Percentiles rank a stretch among this genome's conserved stretches.
These are phyloP conservation scores for Drosophila meridionalis DNA, from an alignment of 2,888 invertebrate genomes.

Conservation along the genomic window DNA sequence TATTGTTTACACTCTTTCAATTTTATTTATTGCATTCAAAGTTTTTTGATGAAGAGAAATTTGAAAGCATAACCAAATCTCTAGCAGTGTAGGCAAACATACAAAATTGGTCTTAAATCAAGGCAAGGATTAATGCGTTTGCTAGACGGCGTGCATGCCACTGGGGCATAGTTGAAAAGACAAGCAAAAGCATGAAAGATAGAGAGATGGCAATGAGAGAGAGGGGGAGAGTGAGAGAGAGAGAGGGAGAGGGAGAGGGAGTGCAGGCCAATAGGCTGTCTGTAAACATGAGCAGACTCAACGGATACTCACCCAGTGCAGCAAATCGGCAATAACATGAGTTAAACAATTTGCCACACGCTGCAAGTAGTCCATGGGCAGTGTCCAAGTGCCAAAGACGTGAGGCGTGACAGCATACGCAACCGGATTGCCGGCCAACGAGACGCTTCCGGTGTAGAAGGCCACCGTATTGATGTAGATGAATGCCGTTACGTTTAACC, in stretches of 20 bases:
- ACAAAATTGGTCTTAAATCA: conserved; percentile 75
- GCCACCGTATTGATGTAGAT: conserved; percentile 93
- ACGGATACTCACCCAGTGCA: conserved; percentile 84
- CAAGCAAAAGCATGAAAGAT: conserved; percentile 19
- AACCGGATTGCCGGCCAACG: conserved; percentile 90
- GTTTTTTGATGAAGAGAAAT: too few relatives aligned
- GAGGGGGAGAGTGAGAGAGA: background rate
- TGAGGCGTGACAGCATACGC: conserved; percentile 91
- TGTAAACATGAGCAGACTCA: conserved; percentile 10
- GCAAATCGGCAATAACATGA: conserved; percentile 86
- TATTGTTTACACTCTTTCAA: too few relatives aligned
- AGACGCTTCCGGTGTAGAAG: conserved; percentile 89
- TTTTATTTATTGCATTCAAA: too few relatives aligned
- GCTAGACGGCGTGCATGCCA: conserved; percentile 36
- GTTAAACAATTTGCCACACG: conserved; percentile 87
- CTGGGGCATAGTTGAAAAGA: conserved; percentile 4
- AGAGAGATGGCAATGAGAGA: too few relatives aligned
- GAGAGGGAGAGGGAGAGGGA: background rate
- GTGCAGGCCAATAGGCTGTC: conserved; percentile 32
- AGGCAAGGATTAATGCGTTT: conserved; percentile 75
- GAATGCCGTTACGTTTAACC: conserved; percentile 90
- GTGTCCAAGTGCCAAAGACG: conserved; percentile 88
- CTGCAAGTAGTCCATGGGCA: conserved; percentile 89
- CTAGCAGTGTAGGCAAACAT: conserved; percentile 33
- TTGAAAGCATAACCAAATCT: background rate